Evolutionary conservation across 2,797 vertebrate genomes (phyloP).

Genomic region (Agapornis canus): DNA sequence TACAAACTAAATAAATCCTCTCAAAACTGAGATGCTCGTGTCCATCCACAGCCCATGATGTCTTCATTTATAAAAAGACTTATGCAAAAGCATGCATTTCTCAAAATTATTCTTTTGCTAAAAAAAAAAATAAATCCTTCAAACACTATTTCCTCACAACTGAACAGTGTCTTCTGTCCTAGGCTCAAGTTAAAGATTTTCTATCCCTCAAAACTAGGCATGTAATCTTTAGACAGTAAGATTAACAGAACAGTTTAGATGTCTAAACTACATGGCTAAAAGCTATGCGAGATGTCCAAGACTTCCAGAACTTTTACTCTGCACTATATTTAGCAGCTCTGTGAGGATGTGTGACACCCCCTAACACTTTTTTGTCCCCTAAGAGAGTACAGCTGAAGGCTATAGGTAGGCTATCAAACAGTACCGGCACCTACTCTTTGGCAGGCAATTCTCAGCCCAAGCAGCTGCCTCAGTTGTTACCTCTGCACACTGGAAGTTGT

Average conservation of each 20-base stretch:
- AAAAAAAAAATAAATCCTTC: background rate
- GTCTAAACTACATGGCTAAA: background rate
- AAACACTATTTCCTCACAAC: background rate
- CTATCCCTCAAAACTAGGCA: background rate
- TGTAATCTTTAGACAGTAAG: background rate
- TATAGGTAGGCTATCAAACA: background rate
- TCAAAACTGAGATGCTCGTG: background rate
- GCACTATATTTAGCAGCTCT: background rate
- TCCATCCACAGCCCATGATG: background rate
- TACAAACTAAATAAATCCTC: background rate
- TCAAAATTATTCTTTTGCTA: background rate
- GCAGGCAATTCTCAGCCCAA: background rate
- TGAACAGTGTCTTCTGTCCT: background rate
- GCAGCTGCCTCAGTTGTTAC: background rate
- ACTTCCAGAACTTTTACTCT: background rate
- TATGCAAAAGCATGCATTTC: background rate
- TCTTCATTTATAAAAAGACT: background rate
- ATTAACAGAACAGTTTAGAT: background rate
- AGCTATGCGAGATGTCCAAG: background rate
- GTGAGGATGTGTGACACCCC: accelerated
- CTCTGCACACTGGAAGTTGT: background rate
- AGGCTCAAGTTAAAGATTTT: background rate
- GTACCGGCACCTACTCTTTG: background rate
- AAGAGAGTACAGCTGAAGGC: background rate
- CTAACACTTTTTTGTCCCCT: background rate